Evolutionary conservation across 2,888 invertebrate genomes (phyloP).

Genomic region (Geotrupes spiniger): DNA sequence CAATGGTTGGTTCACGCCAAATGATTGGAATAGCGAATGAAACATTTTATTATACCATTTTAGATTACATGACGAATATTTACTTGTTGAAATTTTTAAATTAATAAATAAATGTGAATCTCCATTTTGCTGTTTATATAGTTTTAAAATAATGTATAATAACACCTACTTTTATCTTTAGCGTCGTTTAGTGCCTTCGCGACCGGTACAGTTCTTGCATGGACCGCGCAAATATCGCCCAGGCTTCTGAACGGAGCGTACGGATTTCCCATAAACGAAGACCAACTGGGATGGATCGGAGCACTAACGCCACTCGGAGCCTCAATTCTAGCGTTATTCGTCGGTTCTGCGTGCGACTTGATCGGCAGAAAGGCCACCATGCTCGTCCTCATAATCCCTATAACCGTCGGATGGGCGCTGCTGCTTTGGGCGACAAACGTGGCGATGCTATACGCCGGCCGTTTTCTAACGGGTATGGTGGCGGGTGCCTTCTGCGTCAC

Average conservation of each 20-base stretch:
- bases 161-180: slow-evolving; percentile 37
- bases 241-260: slow-evolving; percentile 52
- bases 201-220: slow-evolving; percentile 68
- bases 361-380: slow-evolving; percentile 68
- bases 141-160: too few species aligned
- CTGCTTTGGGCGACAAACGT: slow-evolving; percentile 63
- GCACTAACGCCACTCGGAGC: slow-evolving; percentile 68
- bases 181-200: slow-evolving; percentile 75
- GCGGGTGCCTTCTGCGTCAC: slow-evolving; percentile 77
- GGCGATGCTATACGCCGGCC: slow-evolving; percentile 59
- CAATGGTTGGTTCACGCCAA: too few species aligned
- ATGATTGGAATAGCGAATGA: too few species aligned
- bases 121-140: too few species aligned
- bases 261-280: slow-evolving; percentile 53
- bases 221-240: slow-evolving; percentile 64
- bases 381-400: slow-evolving; percentile 61
- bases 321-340: slow-evolving; percentile 65
- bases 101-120: too few species aligned
- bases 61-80: too few species aligned
- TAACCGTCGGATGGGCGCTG: slow-evolving; percentile 67
- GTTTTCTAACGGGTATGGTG: slow-evolving; percentile 67
- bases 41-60: too few species aligned
- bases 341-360: slow-evolving; percentile 63
- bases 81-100: too few species aligned
- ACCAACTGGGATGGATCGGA: slow-evolving; percentile 66